Evolutionary conservation across 2,888 invertebrate genomes (phyloP), one percentile per base, ranked within the genome.

Genomic region (Parnassius glacialis): DNA sequence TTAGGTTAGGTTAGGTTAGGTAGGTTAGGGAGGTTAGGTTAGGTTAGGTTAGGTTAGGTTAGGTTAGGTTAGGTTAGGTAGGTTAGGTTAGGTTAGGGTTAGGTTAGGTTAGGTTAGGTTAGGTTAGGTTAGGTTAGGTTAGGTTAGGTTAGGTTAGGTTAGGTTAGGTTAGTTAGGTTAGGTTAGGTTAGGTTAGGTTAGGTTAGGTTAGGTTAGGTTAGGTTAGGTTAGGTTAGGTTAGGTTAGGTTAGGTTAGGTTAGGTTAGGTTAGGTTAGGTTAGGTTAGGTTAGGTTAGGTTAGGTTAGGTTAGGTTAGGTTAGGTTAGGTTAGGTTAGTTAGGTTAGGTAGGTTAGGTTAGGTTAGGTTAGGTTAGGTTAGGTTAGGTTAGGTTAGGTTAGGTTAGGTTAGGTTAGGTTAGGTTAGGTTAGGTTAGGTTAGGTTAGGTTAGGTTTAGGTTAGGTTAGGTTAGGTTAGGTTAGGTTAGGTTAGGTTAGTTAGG

Each of bases 361-460:
- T 25, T 25, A 61, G 61, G 61, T 55, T 61, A 61, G 61, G 61
- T 61, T 61, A 61, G 61, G 61, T 61, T 61, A 61, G 61, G 61
- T 61, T 61, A 61, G 61, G 61, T 61, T 60, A 55, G 54, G 60
- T 53, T 62, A 48, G 48, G 48, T 48, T 48, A 48, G 48, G 48
- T n/a, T n/a, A 63, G 63, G 63, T 59, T 59, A 63, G 63, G 63
- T 59, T 59, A 63, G 63, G 63, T 59, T 63, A 63, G 55, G 63
- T 59, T 63, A 63, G 63, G 63, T 63, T 63, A 63, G 63, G 63
- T 64, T 64, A 59, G 64, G 65, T 62, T 65, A 62, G 65, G 65
- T 62, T 65, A 25, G 25, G 25, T 25, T 25, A 25, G 25, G 25
- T 25, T 43, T 10, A 11, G 51, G 55, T 47, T 61, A 51, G 52